These are phyloP conservation scores for Anadara kagoshimensis DNA, from an alignment of 1,140 invertebrate species.

Conservation along the genomic window DNA sequence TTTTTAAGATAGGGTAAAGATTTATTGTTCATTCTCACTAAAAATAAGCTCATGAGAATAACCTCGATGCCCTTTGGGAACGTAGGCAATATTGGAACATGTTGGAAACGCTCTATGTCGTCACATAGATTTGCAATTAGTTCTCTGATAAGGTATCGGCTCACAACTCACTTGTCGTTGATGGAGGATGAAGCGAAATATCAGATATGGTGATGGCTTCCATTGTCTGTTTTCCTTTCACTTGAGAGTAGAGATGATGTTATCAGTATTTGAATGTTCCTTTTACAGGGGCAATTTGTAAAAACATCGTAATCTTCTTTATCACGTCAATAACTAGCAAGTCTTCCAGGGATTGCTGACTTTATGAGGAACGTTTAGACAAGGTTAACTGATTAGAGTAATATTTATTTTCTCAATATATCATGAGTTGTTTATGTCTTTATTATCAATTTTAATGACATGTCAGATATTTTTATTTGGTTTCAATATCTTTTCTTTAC, in stretches of 20 bases:
- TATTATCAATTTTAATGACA: no score
- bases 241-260: not conserved
- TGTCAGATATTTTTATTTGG: no score
- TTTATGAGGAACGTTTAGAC: no score
- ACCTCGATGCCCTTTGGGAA: constrained; percentile 5
- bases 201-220: constrained; percentile 3
- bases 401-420: no score
- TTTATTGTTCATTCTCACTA: constrained; percentile 7
- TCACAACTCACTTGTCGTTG: constrained; percentile 8
- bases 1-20: not conserved
- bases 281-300: constrained; percentile 18
- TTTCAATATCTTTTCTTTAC: no score
- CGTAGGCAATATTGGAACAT: not conserved
- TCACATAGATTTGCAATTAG: not conserved
- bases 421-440: no score
- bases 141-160: constrained; percentile 13
- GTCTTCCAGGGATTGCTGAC: constrained; percentile 2
- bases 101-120: not conserved
- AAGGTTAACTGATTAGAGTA: no score
- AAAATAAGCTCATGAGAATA: constrained; percentile 10
- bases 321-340: constrained; percentile 3
- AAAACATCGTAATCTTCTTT: constrained; percentile 4
- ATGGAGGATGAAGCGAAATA: constrained; percentile 6
- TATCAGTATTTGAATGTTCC: constrained; percentile 5
- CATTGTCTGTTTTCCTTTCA: constrained; percentile 20